Percentiles rank a stretch among this genome's conserved stretches.
These are phyloP conservation scores for Kryptopterus vitreolus DNA, from an alignment of 2,797 vertebrate genomes.

Conservation along the genomic window DNA sequence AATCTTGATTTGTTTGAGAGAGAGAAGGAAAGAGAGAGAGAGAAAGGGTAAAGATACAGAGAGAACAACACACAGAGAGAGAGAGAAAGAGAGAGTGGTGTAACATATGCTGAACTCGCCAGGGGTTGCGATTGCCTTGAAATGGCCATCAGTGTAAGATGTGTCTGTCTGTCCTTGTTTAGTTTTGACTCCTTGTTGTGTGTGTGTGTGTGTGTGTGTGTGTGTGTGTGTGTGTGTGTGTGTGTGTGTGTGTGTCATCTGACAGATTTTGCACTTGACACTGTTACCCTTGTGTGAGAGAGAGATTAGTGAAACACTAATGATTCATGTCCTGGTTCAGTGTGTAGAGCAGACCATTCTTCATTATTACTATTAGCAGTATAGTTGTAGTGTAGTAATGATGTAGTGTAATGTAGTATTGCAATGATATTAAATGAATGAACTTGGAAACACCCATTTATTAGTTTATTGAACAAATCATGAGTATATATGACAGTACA, in stretches of 20 bases:
- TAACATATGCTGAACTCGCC: slow-evolving; percentile 68
- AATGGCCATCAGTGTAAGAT: slow-evolving; percentile 56
- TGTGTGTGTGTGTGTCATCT: slow-evolving; percentile 31
- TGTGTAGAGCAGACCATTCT: neutral
- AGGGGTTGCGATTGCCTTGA: slow-evolving; percentile 69
- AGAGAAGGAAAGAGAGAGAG: slow-evolving; percentile 12
- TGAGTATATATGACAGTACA: neutral
- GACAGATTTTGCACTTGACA: slow-evolving; percentile 37
- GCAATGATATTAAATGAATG: neutral
- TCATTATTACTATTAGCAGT: neutral
- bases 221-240: slow-evolving; percentile 3
- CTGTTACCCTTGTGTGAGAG: slow-evolving; percentile 9
- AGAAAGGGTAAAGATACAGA: neutral
- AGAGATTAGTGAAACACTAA: neutral
- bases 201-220: slow-evolving; percentile 10
- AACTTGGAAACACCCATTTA: neutral
- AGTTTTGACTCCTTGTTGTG: neutral
- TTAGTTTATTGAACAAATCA: neutral
- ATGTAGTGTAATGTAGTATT: too few relatives aligned
- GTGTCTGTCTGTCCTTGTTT: slow-evolving; percentile 7
- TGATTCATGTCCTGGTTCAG: neutral
- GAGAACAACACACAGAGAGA: too few relatives aligned
- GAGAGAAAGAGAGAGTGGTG: slow-evolving; percentile 15
- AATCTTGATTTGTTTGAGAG: slow-evolving; percentile 65
- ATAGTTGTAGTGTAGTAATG: too few relatives aligned